A percentile compares a stretch with the other conserved stretches of the same genome.
phyloP scores from a whole-genome alignment of 2,113 vertebrate genomes.

The Gavialis gangeticus region DNA sequence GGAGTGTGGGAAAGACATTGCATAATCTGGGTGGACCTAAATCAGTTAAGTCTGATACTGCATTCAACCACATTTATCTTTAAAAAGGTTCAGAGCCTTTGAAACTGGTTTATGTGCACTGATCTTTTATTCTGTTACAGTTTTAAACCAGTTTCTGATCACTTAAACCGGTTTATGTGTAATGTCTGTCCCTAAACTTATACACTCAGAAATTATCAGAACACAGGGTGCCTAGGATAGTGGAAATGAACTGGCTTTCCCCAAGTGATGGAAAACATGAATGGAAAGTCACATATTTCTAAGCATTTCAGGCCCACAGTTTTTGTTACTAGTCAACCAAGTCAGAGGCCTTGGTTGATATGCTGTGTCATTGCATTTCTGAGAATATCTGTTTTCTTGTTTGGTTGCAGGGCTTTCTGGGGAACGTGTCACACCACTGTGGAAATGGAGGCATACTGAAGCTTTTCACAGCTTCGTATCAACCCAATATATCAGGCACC shows the following conservation, averaged over 20 bases:
- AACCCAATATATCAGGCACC: not conserved
- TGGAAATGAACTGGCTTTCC: not conserved
- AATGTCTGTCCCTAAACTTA: too few relatives aligned
- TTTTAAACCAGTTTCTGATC: too few relatives aligned
- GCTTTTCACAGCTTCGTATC: not conserved
- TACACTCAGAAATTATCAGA: not conserved
- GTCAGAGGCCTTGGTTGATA: not conserved
- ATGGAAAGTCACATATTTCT: not conserved
- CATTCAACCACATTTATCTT: too few relatives aligned
- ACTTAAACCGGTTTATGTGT: too few relatives aligned
- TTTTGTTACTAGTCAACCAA: not conserved
- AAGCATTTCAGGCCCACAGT: rapidly evolving
- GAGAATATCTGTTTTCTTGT: not conserved
- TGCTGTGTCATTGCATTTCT: not conserved
- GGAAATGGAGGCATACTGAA: not conserved
- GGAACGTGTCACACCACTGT: rapidly evolving
- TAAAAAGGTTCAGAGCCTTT: too few relatives aligned
- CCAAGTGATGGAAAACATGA: not conserved
- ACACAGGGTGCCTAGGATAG: rapidly evolving
- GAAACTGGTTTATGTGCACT: too few relatives aligned
- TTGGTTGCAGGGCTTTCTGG: not conserved
- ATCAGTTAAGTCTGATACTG: too few relatives aligned
- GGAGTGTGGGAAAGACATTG: too few relatives aligned
- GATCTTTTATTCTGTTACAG: too few relatives aligned
- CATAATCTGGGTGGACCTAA: too few relatives aligned